Evolutionary conservation across 2,797 vertebrate genomes (phyloP), one percentile per base, ranked within the genome.

Genomic region (Poecilia picta): DNA sequence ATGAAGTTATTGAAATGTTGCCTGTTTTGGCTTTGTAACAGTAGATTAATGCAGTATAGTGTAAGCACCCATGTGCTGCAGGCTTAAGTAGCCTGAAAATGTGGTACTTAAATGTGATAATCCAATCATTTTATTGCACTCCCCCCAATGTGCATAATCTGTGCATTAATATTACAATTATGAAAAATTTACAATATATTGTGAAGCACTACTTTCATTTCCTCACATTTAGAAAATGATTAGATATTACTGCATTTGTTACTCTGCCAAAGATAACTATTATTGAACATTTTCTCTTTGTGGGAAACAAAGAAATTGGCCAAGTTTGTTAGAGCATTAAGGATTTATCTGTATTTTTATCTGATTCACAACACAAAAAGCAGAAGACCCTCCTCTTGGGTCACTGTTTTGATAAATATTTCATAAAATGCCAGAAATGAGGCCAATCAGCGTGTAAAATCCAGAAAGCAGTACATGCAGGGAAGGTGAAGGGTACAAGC

Each of bases 401-500:
- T 78, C 33, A 6, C n/a, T 53, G n/a, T 55, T 11, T 55, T 74
- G 70, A 71, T 41, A 43, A 57, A 66, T 79, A 13, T 75, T 55
- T 53, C 45, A 41, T 36, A 57, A 81, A 68, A 73, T 47, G 66
- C 12, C 53, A 77, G 8, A 33, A 41, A 75, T 12, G 25, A 36
- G 71, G 77, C 71, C 41, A n/a, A 49, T 78, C 36, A 79, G 7
- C 70, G 66, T 10, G 25, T 36, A 77, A 81, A 89, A 87, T 85
- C 78, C 84, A 79, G 68, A 78, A 80, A 79, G 87, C 85, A 74
- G 85, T 86, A 81, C 25, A 88, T 80, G 77, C 74, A 70, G 73
- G 62, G 84, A 89, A 91, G 91, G 92, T 93, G 85, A 93, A 89
- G 84, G 91, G 87, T 90, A 82, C 74, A n/a, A 87, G 88, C 89